Percentiles rank a stretch among this genome's conserved stretches.
Conservation (phyloP, 2,888 invertebrate genomes). For the Limnephilus rhombicus region DNA sequence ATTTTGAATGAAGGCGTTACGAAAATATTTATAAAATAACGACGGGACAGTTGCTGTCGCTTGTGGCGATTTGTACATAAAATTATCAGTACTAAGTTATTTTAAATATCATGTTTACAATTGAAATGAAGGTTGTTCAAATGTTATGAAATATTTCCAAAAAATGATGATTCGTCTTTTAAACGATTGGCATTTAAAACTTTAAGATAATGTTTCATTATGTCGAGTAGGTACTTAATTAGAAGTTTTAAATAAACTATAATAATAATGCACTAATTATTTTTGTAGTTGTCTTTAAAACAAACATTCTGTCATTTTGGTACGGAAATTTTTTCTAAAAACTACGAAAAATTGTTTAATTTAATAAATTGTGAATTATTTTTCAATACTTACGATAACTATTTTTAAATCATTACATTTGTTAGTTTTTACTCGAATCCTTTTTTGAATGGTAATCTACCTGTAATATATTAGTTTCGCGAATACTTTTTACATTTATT, state of each 20-base stretch:
- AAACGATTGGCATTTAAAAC: conserved; percentile 13
- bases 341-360: not conserved
- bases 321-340: not conserved
- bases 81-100: conserved; percentile 49
- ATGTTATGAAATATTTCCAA: conserved; percentile 36
- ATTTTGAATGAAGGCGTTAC: conserved; percentile 63
- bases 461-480: not conserved
- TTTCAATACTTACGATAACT: not conserved
- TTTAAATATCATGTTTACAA: conserved; percentile 42
- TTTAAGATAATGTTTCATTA: not conserved
- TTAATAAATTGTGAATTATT: not conserved
- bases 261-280: not conserved
- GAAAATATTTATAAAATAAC: conserved; percentile 43
- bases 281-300: not conserved
- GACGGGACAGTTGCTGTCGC: conserved; percentile 21
- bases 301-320: not conserved
- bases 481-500: not conserved
- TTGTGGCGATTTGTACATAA: conserved; percentile 47
- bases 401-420: not conserved
- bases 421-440: too few species aligned
- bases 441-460: too few species aligned
- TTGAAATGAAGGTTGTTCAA: conserved; percentile 45
- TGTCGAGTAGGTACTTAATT: not conserved
- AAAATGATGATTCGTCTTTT: conserved; percentile 34
- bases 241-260: not conserved